phyloP scores from a whole-genome alignment of 2,888 invertebrate species.

The Creontiades dilutus region DNA sequence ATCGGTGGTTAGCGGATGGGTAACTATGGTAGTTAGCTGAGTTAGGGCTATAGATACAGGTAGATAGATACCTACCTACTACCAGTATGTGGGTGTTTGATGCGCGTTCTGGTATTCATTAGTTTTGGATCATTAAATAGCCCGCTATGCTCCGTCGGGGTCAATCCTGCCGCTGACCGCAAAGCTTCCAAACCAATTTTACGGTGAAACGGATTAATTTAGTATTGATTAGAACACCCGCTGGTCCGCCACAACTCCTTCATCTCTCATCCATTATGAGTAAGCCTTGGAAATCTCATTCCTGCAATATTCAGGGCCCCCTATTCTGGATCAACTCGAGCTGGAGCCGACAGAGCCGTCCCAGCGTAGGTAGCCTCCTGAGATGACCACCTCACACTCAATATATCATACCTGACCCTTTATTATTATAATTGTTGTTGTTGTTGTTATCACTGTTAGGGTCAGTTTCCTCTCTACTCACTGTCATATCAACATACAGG shows the following conservation, averaged over 20 bases:
- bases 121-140: conserved; percentile 13
- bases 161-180: conserved; percentile 13
- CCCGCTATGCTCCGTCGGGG: background rate
- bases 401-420: too few relatives aligned
- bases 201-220: conserved; percentile 25
- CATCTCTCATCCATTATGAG: conserved; percentile 2
- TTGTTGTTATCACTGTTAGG: too few relatives aligned
- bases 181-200: conserved; percentile 2
- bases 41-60: too few relatives aligned
- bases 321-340: background rate
- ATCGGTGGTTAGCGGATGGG: too few relatives aligned
- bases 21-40: too few relatives aligned
- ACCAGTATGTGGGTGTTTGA: too few relatives aligned
- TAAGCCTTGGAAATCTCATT: background rate
- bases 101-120: background rate
- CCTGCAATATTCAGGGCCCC: conserved; percentile 1
- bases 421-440: too few relatives aligned
- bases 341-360: background rate
- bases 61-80: too few relatives aligned
- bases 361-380: too few relatives aligned
- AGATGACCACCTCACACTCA: too few relatives aligned
- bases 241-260: background rate
- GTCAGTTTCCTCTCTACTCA: too few relatives aligned
- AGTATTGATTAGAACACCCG: conserved; percentile 12
- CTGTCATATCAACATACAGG: too few relatives aligned